These are phyloP conservation scores for Xenopus tropicalis DNA, from an alignment of 2,113 vertebrate species.

Conservation along the genomic window UCB_Xtro_10.0 CM004446.2:102700501-102701000, in stretches of 20 bases:
- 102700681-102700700: conserved; percentile 36
- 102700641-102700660: conserved; percentile 36
- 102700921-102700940: background rate
- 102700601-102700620: conserved; percentile 42
- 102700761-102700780: conserved; percentile 31
- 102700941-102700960: too few species aligned
- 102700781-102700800: conserved; percentile 32
- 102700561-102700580: background rate
- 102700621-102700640: conserved; percentile 35
- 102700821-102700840: conserved; percentile 45
- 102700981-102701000: too few species aligned
- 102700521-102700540: too few species aligned
- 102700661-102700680: conserved; percentile 34
- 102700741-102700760: conserved; percentile 44
- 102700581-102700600: conserved; percentile 21
- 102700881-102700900: conserved; percentile 42
- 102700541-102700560: too few species aligned
- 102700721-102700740: conserved; percentile 45
- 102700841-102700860: conserved; percentile 44
- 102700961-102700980: too few species aligned
- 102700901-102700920: conserved; percentile 20
- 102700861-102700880: conserved; percentile 41
- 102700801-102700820: conserved; percentile 42
- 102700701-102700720: conserved; percentile 34
- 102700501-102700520: too few species aligned